These are phyloP conservation scores for Chrysocyon brachyurus DNA, from an alignment of 2,797 vertebrate genomes.

Conservation along the genomic window DNA sequence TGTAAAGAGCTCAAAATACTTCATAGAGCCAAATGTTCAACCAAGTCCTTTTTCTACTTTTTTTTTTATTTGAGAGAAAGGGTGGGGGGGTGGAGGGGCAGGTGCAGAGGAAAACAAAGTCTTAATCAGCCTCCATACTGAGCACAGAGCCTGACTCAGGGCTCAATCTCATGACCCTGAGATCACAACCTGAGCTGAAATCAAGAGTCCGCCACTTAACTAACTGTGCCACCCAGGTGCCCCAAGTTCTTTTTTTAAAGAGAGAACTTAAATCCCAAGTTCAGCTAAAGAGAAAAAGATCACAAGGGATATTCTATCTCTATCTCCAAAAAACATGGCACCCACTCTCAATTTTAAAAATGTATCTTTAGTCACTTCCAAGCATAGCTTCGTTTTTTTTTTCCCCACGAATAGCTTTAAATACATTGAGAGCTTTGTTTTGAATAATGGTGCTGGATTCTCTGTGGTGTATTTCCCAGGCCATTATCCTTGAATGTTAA, in stretches of 20 bases:
- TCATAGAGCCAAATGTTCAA: slow-evolving; percentile 23
- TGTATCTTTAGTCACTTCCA: slow-evolving; percentile 51
- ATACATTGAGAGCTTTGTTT: not conserved
- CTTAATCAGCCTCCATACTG: not conserved
- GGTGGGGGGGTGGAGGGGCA: not conserved
- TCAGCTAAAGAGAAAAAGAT: slow-evolving; percentile 9
- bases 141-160: not conserved
- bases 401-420: not conserved
- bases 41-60: not conserved
- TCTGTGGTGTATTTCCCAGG: not conserved
- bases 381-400: not conserved
- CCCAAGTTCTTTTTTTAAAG: not conserved
- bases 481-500: slow-evolving; percentile 18
- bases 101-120: not conserved
- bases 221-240: not conserved
- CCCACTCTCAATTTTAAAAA: slow-evolving; percentile 46
- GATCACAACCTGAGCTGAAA: not conserved
- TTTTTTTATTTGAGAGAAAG: not conserved
- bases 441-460: not conserved
- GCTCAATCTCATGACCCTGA: not conserved
- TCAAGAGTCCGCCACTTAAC: not conserved
- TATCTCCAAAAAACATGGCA: not conserved
- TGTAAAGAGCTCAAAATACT: slow-evolving; percentile 57
- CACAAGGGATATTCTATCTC: not conserved
- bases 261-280: slow-evolving; percentile 54